Base-by-base conservation (phyloP, 2,888 invertebrate species). In the Andricus quercusramuli region DNA sequence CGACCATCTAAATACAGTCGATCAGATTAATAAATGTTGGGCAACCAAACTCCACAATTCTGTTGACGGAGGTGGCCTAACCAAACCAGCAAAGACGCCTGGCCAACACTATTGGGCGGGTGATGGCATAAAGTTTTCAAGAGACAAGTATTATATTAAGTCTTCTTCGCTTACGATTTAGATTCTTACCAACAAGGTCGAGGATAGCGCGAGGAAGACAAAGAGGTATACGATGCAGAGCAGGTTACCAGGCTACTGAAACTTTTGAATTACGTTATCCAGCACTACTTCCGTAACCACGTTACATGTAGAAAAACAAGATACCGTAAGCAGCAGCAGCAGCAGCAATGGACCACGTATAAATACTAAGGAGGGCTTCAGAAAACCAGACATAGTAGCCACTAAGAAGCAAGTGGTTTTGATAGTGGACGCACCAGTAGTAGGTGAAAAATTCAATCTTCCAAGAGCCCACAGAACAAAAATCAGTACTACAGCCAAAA, bases 141-240 rank as follows among this genome's bases (percentile, higher is more conserved):
- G 74, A 1, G 84, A 81, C 0, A 78, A 67, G 17, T 83, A 86
- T 41, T 85, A 74, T 37, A 5, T 85, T 0, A 79, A 82, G 41
- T n/a, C 70, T 6, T 25, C 32, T 22, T n/a, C 70, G 88, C 15
- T 84, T 87, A 9, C 85, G 89, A 20, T 89, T 91, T 0, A 90
- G 90, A 78, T 83, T 88, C 22, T 82, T 92, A 0, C 90, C 90
- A 0, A 86, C 89, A 3, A 81, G 83, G 25, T 82, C 89, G 0
- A 78, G 90, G 41, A 86, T 82, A 0, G 77, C 87, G 0, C 79
- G 89, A 59, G 90, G 90, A 0, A 77, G 86, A 3, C n/a, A 79
- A 17, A 41, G 70, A 9, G 78, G 81, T 25, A 25, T 82, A 0
- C 3, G 17, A 32, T 91, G 91, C 79, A 86, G 90, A 65, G 90